Percentiles rank a stretch among this genome's conserved stretches.
phyloP scores from a whole-genome alignment of 2,797 vertebrate species.

The Crenuchus spilurus region DNA sequence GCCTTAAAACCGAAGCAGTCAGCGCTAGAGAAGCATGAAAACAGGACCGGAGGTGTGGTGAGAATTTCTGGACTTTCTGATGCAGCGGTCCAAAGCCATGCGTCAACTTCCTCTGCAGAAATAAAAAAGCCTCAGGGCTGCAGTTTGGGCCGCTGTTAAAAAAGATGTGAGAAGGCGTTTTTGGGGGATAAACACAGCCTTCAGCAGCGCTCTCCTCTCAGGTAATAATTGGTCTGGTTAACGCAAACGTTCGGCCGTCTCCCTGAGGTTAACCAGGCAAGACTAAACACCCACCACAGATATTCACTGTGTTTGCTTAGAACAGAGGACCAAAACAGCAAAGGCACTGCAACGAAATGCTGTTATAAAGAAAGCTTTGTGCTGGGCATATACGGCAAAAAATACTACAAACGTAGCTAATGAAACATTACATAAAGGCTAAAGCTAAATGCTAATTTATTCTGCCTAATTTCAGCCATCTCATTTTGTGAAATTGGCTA shows the following conservation, averaged over 20 bases:
- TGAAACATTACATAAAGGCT: too few relatives aligned
- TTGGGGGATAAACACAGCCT: background rate
- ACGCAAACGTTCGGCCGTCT: slow-evolving; percentile 55
- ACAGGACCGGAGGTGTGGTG: background rate
- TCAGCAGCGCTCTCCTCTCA: background rate
- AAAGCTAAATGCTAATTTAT: background rate
- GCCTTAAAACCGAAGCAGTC: too few relatives aligned
- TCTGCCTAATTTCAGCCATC: background rate
- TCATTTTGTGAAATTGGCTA: too few relatives aligned
- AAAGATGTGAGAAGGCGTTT: background rate
- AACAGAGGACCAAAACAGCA: slow-evolving; percentile 31
- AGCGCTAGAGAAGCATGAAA: too few relatives aligned
- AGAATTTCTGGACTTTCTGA: background rate
- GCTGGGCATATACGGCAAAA: too few relatives aligned
- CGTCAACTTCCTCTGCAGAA: background rate
- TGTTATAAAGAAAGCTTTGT: background rate
- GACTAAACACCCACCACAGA: slow-evolving; percentile 58
- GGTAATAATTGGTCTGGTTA: slow-evolving; percentile 55
- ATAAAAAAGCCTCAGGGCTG: background rate
- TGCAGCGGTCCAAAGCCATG: background rate
- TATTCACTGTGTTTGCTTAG: slow-evolving; percentile 50
- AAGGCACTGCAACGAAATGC: slow-evolving; percentile 5
- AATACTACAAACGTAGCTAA: background rate
- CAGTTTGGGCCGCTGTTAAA: background rate
- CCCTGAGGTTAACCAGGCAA: slow-evolving; percentile 69